Evolutionary conservation across 2,888 invertebrate species (phyloP).

Genomic region (Polietes domitor): DNA sequence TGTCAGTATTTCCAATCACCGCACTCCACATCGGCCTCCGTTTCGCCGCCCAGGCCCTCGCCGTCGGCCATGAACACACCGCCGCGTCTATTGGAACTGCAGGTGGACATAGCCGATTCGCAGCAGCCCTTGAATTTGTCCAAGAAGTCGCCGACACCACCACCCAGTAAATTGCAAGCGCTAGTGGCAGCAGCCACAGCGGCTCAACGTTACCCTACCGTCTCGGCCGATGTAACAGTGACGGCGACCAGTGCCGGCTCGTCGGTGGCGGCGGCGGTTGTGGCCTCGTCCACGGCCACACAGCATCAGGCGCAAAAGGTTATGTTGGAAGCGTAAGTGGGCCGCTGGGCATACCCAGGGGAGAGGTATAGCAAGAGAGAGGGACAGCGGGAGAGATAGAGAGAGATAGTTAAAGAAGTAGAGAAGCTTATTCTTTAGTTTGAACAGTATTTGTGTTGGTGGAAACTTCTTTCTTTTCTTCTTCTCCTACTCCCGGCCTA

Average conservation of each 20-base stretch:
- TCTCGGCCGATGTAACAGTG: slow-evolving; percentile 80
- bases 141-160: slow-evolving; percentile 90
- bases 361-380: background rate
- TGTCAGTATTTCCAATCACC: slow-evolving; percentile 81
- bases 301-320: slow-evolving; percentile 82
- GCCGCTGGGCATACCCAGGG: background rate
- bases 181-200: slow-evolving; percentile 77
- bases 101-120: slow-evolving; percentile 91
- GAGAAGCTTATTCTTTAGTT: background rate
- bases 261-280: slow-evolving; percentile 56
- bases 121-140: slow-evolving; percentile 94
- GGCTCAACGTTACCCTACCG: slow-evolving; percentile 78
- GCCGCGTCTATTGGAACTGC: slow-evolving; percentile 86
- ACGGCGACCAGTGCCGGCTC: slow-evolving; percentile 73
- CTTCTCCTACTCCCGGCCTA: background rate
- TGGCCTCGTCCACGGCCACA: slow-evolving; percentile 55
- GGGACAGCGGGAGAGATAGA: background rate
- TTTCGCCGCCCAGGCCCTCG: slow-evolving; percentile 81
- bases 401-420: background rate
- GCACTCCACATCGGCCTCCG: slow-evolving; percentile 81
- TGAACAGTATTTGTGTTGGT: slow-evolving; percentile 33
- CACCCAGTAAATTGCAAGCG: slow-evolving; percentile 82
- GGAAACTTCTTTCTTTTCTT: slow-evolving; percentile 5
- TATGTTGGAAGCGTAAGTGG: slow-evolving; percentile 85
- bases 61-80: slow-evolving; percentile 73